These are phyloP conservation scores for Gymnoscelis rufifasciata DNA, from an alignment of 2,888 invertebrate species.

Conservation along the genomic window DNA sequence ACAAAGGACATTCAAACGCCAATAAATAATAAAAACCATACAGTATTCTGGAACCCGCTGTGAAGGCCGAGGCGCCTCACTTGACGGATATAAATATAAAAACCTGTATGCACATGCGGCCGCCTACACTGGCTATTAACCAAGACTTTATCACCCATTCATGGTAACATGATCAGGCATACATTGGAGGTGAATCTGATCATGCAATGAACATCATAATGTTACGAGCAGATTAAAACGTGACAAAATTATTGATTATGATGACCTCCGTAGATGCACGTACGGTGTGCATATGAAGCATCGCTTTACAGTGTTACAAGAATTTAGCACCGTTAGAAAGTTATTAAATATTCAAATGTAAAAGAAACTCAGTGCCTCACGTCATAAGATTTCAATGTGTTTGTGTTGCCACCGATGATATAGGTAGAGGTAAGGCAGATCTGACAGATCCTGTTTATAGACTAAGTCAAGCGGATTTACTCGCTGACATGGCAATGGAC, in stretches of 20 bases:
- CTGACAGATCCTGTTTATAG: too few relatives aligned
- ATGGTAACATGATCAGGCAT: slow-evolving; percentile 59
- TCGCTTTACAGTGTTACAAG: too few relatives aligned
- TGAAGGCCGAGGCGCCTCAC: slow-evolving; percentile 56
- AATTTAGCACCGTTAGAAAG: too few relatives aligned
- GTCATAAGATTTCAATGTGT: too few relatives aligned
- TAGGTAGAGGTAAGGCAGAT: too few relatives aligned
- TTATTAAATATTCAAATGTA: too few relatives aligned
- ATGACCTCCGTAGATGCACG: slow-evolving; percentile 5
- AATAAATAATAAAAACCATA: slow-evolving; percentile 63
- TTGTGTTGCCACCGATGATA: too few relatives aligned
- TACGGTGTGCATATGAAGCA: slow-evolving; percentile 4
- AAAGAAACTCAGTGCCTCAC: too few relatives aligned
- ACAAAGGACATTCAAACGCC: slow-evolving; percentile 47
- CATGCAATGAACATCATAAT: slow-evolving; percentile 38
- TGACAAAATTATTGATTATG: slow-evolving; percentile 16
- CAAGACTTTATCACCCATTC: slow-evolving; percentile 68
- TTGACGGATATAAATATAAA: slow-evolving; percentile 61
- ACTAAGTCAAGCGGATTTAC: too few relatives aligned
- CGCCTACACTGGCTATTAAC: slow-evolving; percentile 65
- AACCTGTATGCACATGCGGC: slow-evolving; percentile 36
- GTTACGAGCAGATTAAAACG: slow-evolving; percentile 29
- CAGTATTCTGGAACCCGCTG: slow-evolving; percentile 58
- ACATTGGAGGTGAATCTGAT: slow-evolving; percentile 49
- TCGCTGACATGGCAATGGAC: too few relatives aligned